A percentile compares a stretch with the other conserved stretches of the same genome.
phyloP scores from a whole-genome alignment of 2,797 vertebrate genomes.

The Pseudochaenichthys georgianus region DNA sequence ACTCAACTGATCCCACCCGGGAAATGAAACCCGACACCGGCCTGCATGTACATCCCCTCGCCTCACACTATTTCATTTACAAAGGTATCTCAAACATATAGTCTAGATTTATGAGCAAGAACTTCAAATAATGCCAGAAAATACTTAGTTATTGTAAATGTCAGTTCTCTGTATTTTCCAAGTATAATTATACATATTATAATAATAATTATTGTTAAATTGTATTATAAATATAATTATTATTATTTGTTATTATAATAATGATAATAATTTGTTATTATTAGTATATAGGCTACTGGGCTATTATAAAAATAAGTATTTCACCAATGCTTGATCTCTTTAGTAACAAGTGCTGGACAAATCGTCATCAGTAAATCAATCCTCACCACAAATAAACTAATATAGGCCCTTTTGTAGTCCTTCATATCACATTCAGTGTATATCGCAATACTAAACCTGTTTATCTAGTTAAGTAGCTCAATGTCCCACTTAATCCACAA shows the following conservation, averaged over 20 bases:
- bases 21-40: conserved; percentile 72
- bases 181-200: no score
- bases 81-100: not conserved
- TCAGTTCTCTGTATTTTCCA: no score
- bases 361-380: not conserved
- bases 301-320: not conserved
- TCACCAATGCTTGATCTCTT: not conserved
- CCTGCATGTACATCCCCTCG: conserved; percentile 22
- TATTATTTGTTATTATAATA: no score
- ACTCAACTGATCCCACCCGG: conserved; percentile 54
- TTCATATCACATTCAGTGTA: not conserved
- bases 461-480: not conserved
- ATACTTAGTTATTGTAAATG: not conserved
- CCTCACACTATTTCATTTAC: conserved; percentile 1
- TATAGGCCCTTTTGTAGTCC: not conserved
- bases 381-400: not conserved
- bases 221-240: no score
- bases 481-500: not conserved
- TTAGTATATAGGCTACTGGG: no score
- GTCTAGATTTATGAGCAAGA: not conserved
- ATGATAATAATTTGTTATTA: no score
- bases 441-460: not conserved
- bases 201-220: no score
- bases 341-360: not conserved
- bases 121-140: not conserved